Evolutionary conservation across 2,888 invertebrate genomes (phyloP), one percentile per base, ranked within the genome.

Genomic region (Allacma fusca): DNA sequence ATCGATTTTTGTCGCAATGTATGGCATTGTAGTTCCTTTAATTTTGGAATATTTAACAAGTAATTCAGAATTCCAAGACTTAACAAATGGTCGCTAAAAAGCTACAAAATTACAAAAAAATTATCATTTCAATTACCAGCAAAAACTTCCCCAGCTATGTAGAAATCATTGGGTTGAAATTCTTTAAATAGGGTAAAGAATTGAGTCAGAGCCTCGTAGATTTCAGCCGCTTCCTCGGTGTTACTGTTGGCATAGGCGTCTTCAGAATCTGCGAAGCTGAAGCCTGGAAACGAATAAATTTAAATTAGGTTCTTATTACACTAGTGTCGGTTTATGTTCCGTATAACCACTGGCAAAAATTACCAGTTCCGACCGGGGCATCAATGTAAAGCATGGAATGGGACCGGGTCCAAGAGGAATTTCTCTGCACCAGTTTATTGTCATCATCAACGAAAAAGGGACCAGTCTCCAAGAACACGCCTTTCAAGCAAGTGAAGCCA

Each of bases 71-170:
- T n/a, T n/a, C n/a, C n/a, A n/a, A n/a, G n/a, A n/a, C n/a, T n/a
- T n/a, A n/a, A n/a, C n/a, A n/a, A n/a, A n/a, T n/a, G n/a, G n/a
- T n/a, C n/a, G n/a, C n/a, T n/a, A n/a, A n/a, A n/a, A n/a, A n/a
- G 59, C 19, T 23, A 59, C 59, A 40, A 40, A 40, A 40, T 13
- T n/a, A n/a, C n/a, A 40, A 40, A 9, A n/a, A n/a, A n/a, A n/a
- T n/a, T n/a, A n/a, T n/a, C n/a, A n/a, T n/a, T n/a, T n/a, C n/a
- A n/a, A 5, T 59, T 59, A 59, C 59, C 59, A 7, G 59, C 59
- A 59, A 95, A 96, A 0, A 94, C 95, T 87, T 97, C 96, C 0
- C 97, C 97, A 0, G 94, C 92, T 0, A 95, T 91, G n/a, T n/a
- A n/a, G n/a, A n/a, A n/a, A n/a, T n/a, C n/a, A n/a, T n/a, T n/a